A percentile compares a stretch with the other conserved stretches of the same genome.
These are phyloP conservation scores for Eurystomus gularis DNA, from an alignment of 2,113 vertebrate species.

Conservation along the genomic window DNA sequence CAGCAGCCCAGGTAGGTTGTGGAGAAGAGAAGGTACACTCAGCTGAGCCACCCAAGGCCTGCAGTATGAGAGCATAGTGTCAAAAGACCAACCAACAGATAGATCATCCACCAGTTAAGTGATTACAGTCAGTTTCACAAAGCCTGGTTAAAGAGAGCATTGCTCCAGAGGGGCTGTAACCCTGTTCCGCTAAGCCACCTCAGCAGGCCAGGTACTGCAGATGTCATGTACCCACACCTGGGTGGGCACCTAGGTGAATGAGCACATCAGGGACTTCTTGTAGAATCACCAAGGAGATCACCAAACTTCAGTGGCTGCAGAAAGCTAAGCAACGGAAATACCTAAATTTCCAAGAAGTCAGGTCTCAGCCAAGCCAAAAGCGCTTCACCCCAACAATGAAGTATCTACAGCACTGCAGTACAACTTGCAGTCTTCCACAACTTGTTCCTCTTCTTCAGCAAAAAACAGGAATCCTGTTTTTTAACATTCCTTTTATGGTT, in stretches of 20 bases:
- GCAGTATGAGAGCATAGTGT: rapidly evolving
- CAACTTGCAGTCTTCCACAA: background rate
- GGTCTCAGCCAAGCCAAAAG: background rate
- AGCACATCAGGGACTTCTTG: background rate
- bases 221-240: background rate
- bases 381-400: rapidly evolving
- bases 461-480: background rate
- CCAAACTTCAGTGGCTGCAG: background rate
- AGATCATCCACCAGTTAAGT: background rate
- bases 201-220: background rate
- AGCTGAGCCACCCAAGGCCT: background rate
- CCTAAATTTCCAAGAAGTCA: background rate
- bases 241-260: background rate
- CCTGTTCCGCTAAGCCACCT: background rate
- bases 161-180: background rate
- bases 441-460: background rate
- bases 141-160: background rate
- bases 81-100: background rate
- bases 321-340: background rate
- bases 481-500: background rate
- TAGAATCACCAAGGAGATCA: background rate
- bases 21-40: background rate
- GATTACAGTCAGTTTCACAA: background rate
- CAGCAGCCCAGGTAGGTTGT: background rate
- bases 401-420: background rate